Evolutionary conservation across 2,797 vertebrate genomes (phyloP).

Genomic region (Ptychadena robeensis): DNA sequence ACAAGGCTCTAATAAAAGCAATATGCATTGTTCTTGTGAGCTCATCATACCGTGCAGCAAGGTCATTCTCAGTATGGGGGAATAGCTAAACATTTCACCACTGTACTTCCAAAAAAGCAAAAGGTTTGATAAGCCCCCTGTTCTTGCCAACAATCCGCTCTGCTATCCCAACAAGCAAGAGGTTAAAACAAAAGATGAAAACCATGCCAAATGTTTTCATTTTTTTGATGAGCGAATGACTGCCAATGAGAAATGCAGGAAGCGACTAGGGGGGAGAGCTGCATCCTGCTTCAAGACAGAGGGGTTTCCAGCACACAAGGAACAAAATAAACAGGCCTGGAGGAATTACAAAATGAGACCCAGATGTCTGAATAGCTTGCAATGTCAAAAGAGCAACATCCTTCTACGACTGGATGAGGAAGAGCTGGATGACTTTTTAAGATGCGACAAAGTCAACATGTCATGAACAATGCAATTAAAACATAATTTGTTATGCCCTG

Average conservation of each 20-base stretch:
- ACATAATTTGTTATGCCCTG: not conserved
- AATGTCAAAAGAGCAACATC: conserved; percentile 38
- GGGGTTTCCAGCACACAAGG: conserved; percentile 46
- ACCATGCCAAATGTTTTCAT: conserved; percentile 22
- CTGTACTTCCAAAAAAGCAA: not conserved
- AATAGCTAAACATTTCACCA: conserved; percentile 12
- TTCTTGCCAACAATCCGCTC: conserved; percentile 4
- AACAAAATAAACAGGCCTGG: conserved; percentile 54
- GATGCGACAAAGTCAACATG: not conserved
- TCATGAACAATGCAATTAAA: conserved; percentile 13
- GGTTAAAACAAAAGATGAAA: conserved; percentile 49
- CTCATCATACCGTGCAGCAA: not conserved
- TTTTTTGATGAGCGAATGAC: conserved; percentile 34
- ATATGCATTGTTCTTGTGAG: conserved; percentile 3
- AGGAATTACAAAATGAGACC: conserved; percentile 52
- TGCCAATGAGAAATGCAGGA: conserved; percentile 59
- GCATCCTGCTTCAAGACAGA: conserved; percentile 55
- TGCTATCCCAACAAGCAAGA: not conserved
- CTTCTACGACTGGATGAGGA: conserved; percentile 10
- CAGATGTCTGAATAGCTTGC: conserved; percentile 49
- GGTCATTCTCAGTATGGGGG: not conserved
- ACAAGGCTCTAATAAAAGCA: conserved; percentile 15
- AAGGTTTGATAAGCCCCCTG: not conserved
- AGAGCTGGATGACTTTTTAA: not conserved
- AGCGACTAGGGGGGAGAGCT: conserved; percentile 47